phyloP scores from a whole-genome alignment of 2,888 invertebrate genomes.

The Cataglyphis cursor region DNA sequence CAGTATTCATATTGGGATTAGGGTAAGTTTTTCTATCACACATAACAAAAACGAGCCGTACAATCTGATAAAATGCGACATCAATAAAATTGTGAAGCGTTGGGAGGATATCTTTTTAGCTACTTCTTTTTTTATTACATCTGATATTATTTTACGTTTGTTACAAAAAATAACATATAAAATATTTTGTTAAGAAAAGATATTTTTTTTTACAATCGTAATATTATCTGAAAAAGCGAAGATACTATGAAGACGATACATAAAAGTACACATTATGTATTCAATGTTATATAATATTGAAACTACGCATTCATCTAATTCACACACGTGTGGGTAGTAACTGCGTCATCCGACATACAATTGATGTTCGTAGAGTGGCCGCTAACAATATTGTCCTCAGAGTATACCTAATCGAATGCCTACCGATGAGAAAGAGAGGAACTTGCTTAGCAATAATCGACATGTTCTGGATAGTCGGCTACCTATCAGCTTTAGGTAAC shows the following conservation, averaged over 20 bases:
- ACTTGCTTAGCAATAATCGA: conserved; percentile 84
- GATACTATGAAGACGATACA: neutral
- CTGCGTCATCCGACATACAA: neutral
- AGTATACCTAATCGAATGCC: conserved; percentile 86
- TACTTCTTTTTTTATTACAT: neutral
- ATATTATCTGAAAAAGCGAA: neutral
- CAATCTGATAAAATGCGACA: neutral
- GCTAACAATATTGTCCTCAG: conserved; percentile 82
- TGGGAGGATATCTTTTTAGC: neutral
- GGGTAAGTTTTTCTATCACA: conserved; percentile 81
- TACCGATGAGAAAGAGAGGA: conserved; percentile 85
- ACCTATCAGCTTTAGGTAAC: conserved; percentile 65
- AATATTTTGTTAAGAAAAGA: neutral
- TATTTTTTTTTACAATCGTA: neutral
- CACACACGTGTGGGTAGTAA: neutral
- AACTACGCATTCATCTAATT: conserved; percentile 13
- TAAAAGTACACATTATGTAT: neutral
- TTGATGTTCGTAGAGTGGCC: conserved; percentile 81
- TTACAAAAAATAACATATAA: neutral
- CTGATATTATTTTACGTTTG: neutral
- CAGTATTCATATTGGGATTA: conserved; percentile 85
- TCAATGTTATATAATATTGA: neutral
- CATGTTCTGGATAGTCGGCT: conserved; percentile 83
- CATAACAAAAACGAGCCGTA: neutral
- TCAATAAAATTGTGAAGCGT: neutral